Evolutionary conservation across 2,888 invertebrate species (phyloP).

Genomic region (Helobdella robusta): DNA sequence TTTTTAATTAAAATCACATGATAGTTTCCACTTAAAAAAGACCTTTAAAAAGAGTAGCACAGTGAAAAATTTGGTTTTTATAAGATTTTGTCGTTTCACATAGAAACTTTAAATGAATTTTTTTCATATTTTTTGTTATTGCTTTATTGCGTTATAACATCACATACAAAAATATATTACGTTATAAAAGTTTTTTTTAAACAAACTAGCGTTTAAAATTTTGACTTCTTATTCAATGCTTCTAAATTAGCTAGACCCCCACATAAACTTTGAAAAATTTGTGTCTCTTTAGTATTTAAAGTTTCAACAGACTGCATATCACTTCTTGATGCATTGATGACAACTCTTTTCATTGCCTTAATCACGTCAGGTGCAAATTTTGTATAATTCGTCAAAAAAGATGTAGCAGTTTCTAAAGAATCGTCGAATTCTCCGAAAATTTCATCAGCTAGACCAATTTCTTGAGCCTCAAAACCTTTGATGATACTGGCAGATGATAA

Average conservation of each 20-base stretch:
- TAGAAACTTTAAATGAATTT: too few species aligned
- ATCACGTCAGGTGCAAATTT: slow-evolving; percentile 37
- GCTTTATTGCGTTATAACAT: too few species aligned
- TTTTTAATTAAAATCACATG: too few species aligned
- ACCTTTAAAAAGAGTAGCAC: too few species aligned
- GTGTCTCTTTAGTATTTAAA: slow-evolving; percentile 44
- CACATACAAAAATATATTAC: too few species aligned
- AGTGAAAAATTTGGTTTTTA: too few species aligned
- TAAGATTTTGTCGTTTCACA: too few species aligned
- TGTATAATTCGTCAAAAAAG: slow-evolving; percentile 44
- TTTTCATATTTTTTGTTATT: too few species aligned
- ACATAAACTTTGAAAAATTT: slow-evolving; percentile 50
- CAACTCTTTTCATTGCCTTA: slow-evolving; percentile 43
- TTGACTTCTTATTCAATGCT: slow-evolving; percentile 44
- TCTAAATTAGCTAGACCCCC: slow-evolving; percentile 47
- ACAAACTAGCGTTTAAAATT: too few species aligned
- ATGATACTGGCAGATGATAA: slow-evolving; percentile 44
- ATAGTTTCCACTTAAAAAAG: too few species aligned
- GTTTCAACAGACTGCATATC: slow-evolving; percentile 37
- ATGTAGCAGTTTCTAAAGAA: slow-evolving; percentile 37
- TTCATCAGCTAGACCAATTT: slow-evolving; percentile 49
- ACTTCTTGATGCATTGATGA: slow-evolving; percentile 37
- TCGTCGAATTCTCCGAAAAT: slow-evolving; percentile 40
- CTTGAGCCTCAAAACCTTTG: slow-evolving; percentile 43
- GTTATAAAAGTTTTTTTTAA: too few species aligned